Evolutionary conservation across 2,797 vertebrate species (phyloP), one percentile per base, ranked within the genome.

Genomic region (Vireo griseus): DNA sequence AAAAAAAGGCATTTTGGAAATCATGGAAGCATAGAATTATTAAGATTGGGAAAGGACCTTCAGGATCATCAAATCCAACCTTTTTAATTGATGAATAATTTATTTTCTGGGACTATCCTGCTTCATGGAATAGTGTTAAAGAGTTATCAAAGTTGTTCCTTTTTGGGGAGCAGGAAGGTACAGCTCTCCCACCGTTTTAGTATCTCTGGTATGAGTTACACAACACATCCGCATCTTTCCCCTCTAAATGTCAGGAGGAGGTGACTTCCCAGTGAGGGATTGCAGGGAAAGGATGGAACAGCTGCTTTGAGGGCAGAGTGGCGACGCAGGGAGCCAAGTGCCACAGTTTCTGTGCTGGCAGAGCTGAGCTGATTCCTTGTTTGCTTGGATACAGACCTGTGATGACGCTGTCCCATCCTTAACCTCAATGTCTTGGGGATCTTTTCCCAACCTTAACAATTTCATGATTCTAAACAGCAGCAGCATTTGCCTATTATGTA

Each of bases 71-170:
- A 22, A 71, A 39, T 65, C 33, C 29, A 40, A 9, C 25, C 9
- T 71, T 39, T 58, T 58, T 7, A 59, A 40, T 5, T 40, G 33
- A n/a, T n/a, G 4, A 66, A 19, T 40, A 35, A 24, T 22, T 39
- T 7, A 2, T 48, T 80, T 33, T 61, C 26, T 47, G 42, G 35
- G 51, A 26, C 24, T 45, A 16, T 61, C n/a, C 33, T 45, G 26
- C 66, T 58, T 62, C 21, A 5, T 0, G 3, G 10, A 29, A 5
- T 0, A 0, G 4, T 9, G 39, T 50, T 45, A 14, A 55, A 48
- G 42, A 26, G 48, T 40, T 76, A 13, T 57, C 33, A 5, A 25
- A 57, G n/a, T 10, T 31, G 16, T 65, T 82, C n/a, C 5, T 24
- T 44, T 31, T 6, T 13, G 39, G 16, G 47, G 44, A 37, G 16